A percentile compares a stretch with the other conserved stretches of the same genome.
Evolutionary conservation across 2,113 vertebrate genomes (phyloP).

Genomic region (Donacobius atricapilla): DNA sequence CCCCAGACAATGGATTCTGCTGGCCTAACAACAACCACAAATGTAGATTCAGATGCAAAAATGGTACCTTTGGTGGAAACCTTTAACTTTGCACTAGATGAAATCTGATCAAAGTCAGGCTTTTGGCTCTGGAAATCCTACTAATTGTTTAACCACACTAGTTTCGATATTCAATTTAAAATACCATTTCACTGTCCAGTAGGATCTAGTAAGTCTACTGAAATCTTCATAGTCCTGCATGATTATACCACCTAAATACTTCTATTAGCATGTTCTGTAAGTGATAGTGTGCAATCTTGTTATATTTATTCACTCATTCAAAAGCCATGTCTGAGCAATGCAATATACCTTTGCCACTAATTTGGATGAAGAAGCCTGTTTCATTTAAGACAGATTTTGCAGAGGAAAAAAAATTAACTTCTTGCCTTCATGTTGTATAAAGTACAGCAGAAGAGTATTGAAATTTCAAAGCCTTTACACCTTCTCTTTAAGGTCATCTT

Average conservation of each 20-base stretch:
- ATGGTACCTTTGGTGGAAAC: background rate
- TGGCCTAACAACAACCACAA: background rate
- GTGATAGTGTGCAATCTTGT: background rate
- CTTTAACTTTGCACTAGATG: background rate
- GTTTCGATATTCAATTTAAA: background rate
- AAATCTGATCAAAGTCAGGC: background rate
- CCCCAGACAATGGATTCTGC: background rate
- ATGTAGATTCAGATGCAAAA: background rate
- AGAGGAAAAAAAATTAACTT: too few species aligned
- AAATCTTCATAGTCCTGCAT: background rate
- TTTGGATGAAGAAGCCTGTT: background rate
- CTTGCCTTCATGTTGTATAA: background rate
- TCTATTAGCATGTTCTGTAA: background rate
- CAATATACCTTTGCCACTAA: background rate
- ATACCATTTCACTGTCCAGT: background rate
- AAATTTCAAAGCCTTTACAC: background rate
- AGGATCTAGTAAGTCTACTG: background rate
- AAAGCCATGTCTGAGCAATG: background rate
- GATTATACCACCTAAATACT: background rate
- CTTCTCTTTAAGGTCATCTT: slow-evolving; percentile 22
- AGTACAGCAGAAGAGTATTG: background rate
- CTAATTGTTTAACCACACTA: background rate
- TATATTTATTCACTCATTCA: background rate
- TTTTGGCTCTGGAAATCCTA: background rate
- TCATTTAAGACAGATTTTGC: background rate